phyloP scores from a whole-genome alignment of 2,888 invertebrate species.

The Philopedon plagiatum region DNA sequence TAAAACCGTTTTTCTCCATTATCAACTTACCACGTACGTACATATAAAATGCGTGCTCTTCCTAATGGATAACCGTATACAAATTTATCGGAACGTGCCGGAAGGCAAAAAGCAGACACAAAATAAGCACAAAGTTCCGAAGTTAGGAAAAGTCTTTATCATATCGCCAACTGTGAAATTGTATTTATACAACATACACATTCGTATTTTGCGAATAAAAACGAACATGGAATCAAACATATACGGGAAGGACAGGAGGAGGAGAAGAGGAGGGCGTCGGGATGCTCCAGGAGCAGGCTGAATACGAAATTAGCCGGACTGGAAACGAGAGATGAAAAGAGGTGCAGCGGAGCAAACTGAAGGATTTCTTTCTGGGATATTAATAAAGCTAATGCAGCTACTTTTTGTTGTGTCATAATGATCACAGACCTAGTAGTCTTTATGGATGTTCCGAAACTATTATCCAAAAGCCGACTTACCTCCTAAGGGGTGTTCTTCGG shows the following conservation, averaged over 20 bases:
- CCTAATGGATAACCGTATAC: not conserved
- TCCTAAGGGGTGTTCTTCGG: too few species aligned
- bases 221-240: too few species aligned
- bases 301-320: not conserved
- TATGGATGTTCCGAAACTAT: too few species aligned
- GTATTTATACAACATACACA: slow-evolving; percentile 5
- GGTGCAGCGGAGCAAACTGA: not conserved
- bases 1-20: too few species aligned
- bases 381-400: too few species aligned
- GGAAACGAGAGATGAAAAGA: not conserved
- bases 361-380: not conserved
- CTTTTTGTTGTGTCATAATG: too few species aligned
- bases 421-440: too few species aligned
- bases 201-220: too few species aligned
- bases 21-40: too few species aligned
- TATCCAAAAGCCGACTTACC: too few species aligned
- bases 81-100: not conserved
- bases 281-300: not conserved
- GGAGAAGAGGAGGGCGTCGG: not conserved
- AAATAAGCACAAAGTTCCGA: not conserved
- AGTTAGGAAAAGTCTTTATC: slow-evolving; percentile 11
- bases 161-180: slow-evolving; percentile 15
- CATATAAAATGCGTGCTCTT: not conserved
- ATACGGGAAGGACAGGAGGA: not conserved
- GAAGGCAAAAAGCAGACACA: not conserved